Conservation (phyloP, 2,797 vertebrate species). For the Chaunax sp. region DNA sequence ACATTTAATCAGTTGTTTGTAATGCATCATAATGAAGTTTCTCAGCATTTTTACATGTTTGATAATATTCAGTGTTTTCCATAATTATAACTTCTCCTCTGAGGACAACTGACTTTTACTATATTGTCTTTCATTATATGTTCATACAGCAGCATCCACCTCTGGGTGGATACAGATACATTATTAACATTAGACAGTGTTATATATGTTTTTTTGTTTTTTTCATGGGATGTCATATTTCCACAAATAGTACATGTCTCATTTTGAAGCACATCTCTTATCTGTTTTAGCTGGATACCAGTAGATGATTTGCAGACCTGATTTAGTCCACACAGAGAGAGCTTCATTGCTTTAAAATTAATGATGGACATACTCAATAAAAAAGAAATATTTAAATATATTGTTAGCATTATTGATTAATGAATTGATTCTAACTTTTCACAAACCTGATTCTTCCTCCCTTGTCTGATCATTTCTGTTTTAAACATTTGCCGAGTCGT, state of each 20-base stretch:
- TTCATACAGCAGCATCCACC: background rate
- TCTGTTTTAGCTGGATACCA: conserved; percentile 2
- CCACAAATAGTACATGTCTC: too few species aligned
- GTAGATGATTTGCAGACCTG: conserved; percentile 1
- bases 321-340: conserved; percentile 7
- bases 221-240: too few species aligned
- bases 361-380: background rate
- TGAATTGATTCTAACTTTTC: background rate
- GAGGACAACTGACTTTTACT: background rate
- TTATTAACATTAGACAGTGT: too few species aligned
- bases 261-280: too few species aligned
- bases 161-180: too few species aligned
- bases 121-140: background rate
- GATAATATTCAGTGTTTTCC: too few species aligned
- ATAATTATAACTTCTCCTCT: too few species aligned
- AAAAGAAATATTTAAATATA: background rate
- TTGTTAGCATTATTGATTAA: background rate
- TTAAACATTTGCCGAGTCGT: background rate
- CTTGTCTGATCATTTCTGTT: background rate
- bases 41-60: too few species aligned
- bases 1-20: background rate
- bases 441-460: background rate
- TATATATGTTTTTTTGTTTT: too few species aligned
- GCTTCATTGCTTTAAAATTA: conserved; percentile 6
- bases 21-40: background rate